phyloP scores from a whole-genome alignment of 1,140 invertebrate species.

The Chrysomallon squamiferum region DNA sequence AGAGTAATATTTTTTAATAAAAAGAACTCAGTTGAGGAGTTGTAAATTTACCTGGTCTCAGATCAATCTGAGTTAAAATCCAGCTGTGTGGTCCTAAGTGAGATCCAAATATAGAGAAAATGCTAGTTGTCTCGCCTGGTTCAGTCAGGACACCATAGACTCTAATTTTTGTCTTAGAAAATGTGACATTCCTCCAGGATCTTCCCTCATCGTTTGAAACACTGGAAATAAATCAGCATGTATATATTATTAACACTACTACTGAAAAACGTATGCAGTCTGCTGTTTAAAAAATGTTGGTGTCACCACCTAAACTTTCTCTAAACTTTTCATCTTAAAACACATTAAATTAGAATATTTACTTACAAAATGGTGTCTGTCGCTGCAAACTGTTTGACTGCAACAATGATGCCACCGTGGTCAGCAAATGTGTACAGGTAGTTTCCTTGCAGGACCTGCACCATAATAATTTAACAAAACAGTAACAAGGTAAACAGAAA shows the following conservation, averaged over 20 bases:
- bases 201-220: slow-evolving; percentile 89
- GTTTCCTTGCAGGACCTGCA: slow-evolving; percentile 76
- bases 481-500: too few relatives aligned
- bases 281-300: too few relatives aligned
- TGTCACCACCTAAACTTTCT: too few relatives aligned
- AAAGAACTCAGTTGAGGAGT: too few relatives aligned
- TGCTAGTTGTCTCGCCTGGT: slow-evolving; percentile 88
- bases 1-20: too few relatives aligned
- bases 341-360: too few relatives aligned
- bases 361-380: slow-evolving; percentile 75
- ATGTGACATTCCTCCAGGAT: slow-evolving; percentile 76
- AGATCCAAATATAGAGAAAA: slow-evolving; percentile 87
- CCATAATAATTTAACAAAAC: too few relatives aligned
- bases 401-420: slow-evolving; percentile 86
- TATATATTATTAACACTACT: too few relatives aligned
- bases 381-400: slow-evolving; percentile 74
- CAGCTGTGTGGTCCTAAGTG: slow-evolving; percentile 78
- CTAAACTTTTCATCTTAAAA: too few relatives aligned
- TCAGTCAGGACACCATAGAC: slow-evolving; percentile 90
- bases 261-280: too few relatives aligned
- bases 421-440: slow-evolving; percentile 91
- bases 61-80: slow-evolving; percentile 85
- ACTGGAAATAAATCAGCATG: slow-evolving; percentile 44
- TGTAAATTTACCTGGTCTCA: slow-evolving; percentile 59
- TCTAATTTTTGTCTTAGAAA: slow-evolving; percentile 67